Evolutionary conservation across 2,888 invertebrate genomes (phyloP).

Genomic region (Onthophagus sagittarius): DNA sequence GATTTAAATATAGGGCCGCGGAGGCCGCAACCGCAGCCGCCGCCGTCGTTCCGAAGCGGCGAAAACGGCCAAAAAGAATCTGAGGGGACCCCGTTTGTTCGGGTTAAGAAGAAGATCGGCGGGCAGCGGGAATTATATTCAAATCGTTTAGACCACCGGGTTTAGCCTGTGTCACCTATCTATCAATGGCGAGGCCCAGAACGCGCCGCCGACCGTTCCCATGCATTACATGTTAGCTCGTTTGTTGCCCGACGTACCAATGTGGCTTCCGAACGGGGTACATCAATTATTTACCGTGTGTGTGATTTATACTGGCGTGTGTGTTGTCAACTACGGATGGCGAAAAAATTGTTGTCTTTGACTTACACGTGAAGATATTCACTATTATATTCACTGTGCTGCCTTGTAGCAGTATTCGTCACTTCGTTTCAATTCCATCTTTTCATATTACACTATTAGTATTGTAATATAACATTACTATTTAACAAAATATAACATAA

Average conservation of each 20-base stretch:
- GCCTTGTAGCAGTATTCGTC: too few relatives aligned
- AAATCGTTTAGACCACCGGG: conserved; percentile 46
- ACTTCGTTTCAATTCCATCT: too few relatives aligned
- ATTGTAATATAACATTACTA: too few relatives aligned
- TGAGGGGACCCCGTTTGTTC: background rate
- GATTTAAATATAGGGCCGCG: conserved; percentile 3
- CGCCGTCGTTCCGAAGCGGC: background rate
- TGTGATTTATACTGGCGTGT: background rate
- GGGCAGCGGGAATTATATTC: conserved; percentile 41
- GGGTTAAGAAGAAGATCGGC: background rate
- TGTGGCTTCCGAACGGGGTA: background rate
- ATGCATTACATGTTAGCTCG: conserved; percentile 5
- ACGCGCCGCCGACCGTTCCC: background rate
- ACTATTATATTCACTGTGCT: background rate
- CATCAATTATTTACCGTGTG: conserved; percentile 9
- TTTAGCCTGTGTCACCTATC: conserved; percentile 42
- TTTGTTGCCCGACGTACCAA: conserved; percentile 1
- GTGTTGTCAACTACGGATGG: background rate
- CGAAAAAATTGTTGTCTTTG: background rate
- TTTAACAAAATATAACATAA: too few relatives aligned
- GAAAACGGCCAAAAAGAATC: background rate
- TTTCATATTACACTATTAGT: too few relatives aligned
- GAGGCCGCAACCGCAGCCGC: background rate
- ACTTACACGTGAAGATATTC: background rate
- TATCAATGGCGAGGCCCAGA: conserved; percentile 34